These are phyloP conservation scores for Ceuthmochares aereus DNA, from an alignment of 2,113 vertebrate species.

Conservation along the genomic window DNA sequence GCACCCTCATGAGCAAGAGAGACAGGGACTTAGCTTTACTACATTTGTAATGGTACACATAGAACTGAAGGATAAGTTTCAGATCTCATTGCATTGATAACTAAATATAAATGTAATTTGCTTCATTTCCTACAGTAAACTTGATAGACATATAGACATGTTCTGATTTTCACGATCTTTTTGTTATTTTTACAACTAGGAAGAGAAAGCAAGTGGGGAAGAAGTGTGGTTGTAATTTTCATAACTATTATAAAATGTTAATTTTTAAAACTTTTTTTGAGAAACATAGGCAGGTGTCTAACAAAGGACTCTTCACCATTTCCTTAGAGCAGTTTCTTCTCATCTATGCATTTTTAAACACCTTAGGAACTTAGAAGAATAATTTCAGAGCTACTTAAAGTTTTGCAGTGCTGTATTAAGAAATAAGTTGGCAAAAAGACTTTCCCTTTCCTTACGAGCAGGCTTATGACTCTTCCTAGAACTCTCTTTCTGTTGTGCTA, in stretches of 20 bases:
- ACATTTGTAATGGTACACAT: background rate
- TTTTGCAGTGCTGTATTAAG: background rate
- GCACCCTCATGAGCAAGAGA: background rate
- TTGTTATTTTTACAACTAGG: background rate
- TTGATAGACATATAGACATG: background rate
- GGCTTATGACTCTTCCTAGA: background rate
- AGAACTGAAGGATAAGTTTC: background rate
- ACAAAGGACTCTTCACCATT: background rate
- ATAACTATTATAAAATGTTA: background rate
- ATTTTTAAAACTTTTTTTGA: background rate
- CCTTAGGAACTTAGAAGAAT: background rate
- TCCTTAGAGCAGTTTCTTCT: background rate
- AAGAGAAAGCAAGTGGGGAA: fast-evolving
- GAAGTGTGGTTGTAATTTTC: background rate
- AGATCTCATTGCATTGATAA: background rate
- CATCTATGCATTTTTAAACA: background rate
- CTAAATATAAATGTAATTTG: background rate
- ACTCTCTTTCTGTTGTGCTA: background rate
- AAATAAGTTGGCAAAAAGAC: background rate
- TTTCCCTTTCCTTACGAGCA: background rate
- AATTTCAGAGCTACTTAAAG: background rate
- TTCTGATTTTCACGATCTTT: background rate
- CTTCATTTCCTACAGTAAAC: background rate
- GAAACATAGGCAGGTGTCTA: background rate
- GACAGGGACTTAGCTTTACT: background rate